These are phyloP conservation scores for Pelosia muscerda DNA, from an alignment of 2,888 invertebrate species.

Conservation along the genomic window DNA sequence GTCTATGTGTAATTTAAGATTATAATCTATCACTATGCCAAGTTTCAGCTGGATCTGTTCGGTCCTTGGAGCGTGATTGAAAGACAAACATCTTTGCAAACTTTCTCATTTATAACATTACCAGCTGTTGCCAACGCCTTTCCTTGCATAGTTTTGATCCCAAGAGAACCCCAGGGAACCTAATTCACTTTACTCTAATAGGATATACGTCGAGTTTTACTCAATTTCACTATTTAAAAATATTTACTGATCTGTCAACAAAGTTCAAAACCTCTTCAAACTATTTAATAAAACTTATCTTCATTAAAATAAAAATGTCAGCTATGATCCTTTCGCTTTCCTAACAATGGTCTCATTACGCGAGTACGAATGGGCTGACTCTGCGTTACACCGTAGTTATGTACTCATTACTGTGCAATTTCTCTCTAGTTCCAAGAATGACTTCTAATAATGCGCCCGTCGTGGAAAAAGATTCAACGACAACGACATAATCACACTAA, in stretches of 20 bases:
- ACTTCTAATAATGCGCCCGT: slow-evolving; percentile 71
- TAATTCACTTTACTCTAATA: no score
- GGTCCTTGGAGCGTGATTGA: no score
- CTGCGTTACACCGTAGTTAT: slow-evolving; percentile 45
- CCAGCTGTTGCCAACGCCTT: no score
- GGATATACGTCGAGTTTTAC: no score
- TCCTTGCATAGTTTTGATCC: no score
- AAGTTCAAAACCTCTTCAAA: slow-evolving; percentile 1
- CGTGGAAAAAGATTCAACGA: slow-evolving; percentile 70
- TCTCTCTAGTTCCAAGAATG: slow-evolving; percentile 61
- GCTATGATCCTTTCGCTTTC: slow-evolving; percentile 34
- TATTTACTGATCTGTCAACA: not conserved
- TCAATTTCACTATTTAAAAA: no score
- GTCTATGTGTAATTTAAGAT: no score
- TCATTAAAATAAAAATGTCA: slow-evolving; percentile 45
- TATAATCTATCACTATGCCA: no score
- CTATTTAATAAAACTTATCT: slow-evolving; percentile 34
- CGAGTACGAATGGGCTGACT: slow-evolving; percentile 44
- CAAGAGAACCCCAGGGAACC: no score
- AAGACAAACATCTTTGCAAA: no score
- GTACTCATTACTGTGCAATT: slow-evolving; percentile 65
- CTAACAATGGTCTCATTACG: slow-evolving; percentile 62
- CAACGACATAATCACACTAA: slow-evolving; percentile 81
- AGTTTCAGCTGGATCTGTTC: no score
- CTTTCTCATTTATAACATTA: no score